Base-by-base conservation (phyloP, 2,888 invertebrate species). In the Archips crataeganus region DNA sequence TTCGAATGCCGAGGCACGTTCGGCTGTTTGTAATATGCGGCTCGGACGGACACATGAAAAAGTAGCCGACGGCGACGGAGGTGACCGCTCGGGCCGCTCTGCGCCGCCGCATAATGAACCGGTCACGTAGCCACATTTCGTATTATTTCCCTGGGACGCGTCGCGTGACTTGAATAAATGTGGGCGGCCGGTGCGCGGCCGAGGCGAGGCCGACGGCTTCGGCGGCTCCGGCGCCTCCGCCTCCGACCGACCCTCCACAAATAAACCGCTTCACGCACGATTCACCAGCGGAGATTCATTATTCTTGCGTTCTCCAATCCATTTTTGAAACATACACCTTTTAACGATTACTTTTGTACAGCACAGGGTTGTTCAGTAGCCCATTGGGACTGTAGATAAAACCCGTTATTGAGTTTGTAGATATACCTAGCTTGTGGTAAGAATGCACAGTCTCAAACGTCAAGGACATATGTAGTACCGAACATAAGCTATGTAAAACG, bases 71-170 rank as follows among this genome's bases (percentile, higher is more conserved):
- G 75, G 75, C 77, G 79, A 80, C 80, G 76, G 80, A 84, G 85
- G 87, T 87, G 88, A 86, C 89, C 88, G 87, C 85, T 84, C 85
- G 84, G 85, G 84, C 80, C 80, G 82, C 82, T 86, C 86, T 88
- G 87, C 87, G 88, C 83, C 86, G 89, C 90, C 90, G 90, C 93
- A 93, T 91, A 94, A 93, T 92, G 94, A 93, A 91, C 93, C 87
- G 91, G 94, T 94, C 94, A 95, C 94, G 94, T 95, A 93, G 90
- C 87, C 91, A 91, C 94, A 95, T 94, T 94, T 93, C 94, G 93
- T 94, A 94, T 94, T 94, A 94, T 95, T 94, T 94, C 92, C 92
- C 90, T 90, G 90, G 93, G 94, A 92, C 92, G 90, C 86, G 86
- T 90, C 93, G 88, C 94, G 94, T 93, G 94, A 94, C 94, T 86